Conservation (phyloP, 2,888 invertebrate genomes). For the Phania funesta region DNA sequence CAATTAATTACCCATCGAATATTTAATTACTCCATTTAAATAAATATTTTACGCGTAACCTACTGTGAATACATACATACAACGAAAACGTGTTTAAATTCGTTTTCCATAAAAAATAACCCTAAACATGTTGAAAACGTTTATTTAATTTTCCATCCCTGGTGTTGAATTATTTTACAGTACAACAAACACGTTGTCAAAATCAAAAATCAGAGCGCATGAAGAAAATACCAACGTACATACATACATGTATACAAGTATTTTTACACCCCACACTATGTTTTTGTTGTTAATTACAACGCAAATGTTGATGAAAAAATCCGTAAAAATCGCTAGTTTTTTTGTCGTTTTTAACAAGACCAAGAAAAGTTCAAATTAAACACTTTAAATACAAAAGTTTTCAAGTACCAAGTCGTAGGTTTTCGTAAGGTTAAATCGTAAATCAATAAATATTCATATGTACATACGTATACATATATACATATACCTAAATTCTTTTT, state of each 20-base stretch:
- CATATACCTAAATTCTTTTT: background rate
- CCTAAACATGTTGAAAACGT: background rate
- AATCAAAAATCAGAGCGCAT: slow-evolving; percentile 7
- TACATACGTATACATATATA: background rate
- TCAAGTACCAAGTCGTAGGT: slow-evolving; percentile 52
- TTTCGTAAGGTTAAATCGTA: slow-evolving; percentile 62
- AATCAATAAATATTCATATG: slow-evolving; percentile 47
- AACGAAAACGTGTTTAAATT: too few species aligned
- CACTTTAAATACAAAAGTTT: slow-evolving; percentile 27
- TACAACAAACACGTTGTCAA: slow-evolving; percentile 15
- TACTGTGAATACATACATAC: too few species aligned
- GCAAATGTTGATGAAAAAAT: slow-evolving; percentile 30
- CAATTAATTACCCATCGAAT: too few species aligned
- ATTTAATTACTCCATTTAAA: too few species aligned
- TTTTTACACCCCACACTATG: slow-evolving; percentile 32
- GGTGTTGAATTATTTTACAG: background rate
- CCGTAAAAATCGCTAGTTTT: slow-evolving; percentile 29
- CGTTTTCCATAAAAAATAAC: too few species aligned
- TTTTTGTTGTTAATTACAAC: slow-evolving; percentile 23
- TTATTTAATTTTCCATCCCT: slow-evolving; percentile 22
- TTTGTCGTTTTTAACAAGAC: slow-evolving; percentile 11
- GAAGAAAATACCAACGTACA: background rate
- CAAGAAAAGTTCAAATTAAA: background rate
- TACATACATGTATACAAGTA: slow-evolving; percentile 31
- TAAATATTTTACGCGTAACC: too few species aligned